Evolutionary conservation across 2,888 invertebrate genomes (phyloP), one percentile per base, ranked within the genome.

Genomic region (Selenia dentaria): DNA sequence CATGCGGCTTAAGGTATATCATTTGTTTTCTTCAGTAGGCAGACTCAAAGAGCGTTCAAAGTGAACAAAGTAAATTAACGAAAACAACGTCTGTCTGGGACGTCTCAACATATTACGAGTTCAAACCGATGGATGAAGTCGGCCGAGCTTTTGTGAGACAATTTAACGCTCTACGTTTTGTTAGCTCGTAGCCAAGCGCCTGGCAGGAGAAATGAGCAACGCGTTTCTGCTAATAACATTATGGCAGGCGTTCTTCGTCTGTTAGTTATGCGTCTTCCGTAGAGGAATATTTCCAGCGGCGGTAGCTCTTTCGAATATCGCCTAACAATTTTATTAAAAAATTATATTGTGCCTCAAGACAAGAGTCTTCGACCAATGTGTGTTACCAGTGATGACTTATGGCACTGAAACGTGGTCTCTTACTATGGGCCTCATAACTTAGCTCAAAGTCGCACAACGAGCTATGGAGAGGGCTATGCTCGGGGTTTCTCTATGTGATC

Each of bases 1-100:
- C 16, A 16, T 16, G 16, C 16, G 16, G 2, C 4, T 16, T 4
- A 3, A 4, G 2, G 16, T 16, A 16, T 16, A 34, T 14, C 29
- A 42, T 48, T 33, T 33, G 13, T 16, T 38, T 33, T 37, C 24
- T 44, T 35, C 40, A 40, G 44, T 38, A 26, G 10, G 40, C 35
- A 41, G 26, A 8, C 27, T 41, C 42, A 37, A 45, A 43, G 42
- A 45, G 28, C 32, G 29, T 57, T 67, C 67, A 63, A 67, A 66
- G 57, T 55, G 53, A 55, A 54, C 55, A 59, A 67, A 67, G 62
- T 64, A 73, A 74, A n/a, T n/a, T n/a, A n/a, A 71, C 64, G 61
- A 63, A 59, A 45, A 22, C 24, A 62, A 48, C 55, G 52, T 62
- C 66, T 70, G 70, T 47, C 50, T 32, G 57, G 41, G 57, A 67